Percentiles rank a stretch among this genome's conserved stretches.
These are phyloP conservation scores for Falco naumanni DNA, from an alignment of 2,797 vertebrate genomes.

Conservation along the genomic window DNA sequence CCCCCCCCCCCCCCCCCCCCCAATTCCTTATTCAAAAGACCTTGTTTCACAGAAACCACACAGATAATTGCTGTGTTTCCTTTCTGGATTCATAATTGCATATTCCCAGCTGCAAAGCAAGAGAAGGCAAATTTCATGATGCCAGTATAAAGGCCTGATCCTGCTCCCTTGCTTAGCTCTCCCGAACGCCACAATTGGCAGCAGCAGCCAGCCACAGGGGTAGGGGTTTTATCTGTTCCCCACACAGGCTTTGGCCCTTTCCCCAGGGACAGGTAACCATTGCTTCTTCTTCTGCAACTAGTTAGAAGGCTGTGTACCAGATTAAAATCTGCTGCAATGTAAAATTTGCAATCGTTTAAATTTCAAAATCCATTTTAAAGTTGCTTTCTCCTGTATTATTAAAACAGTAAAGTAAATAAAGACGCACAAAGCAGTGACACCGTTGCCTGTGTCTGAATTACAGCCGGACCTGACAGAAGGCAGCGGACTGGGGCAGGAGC, in stretches of 20 bases:
- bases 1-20: neutral
- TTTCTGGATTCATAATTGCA: constrained; percentile 51
- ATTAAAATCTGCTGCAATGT: neutral
- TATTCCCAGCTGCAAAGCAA: constrained; percentile 47
- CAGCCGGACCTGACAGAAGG: neutral
- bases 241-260: neutral
- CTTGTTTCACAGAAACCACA: constrained; percentile 27
- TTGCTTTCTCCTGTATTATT: neutral
- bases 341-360: neutral
- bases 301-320: neutral
- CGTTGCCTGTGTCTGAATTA: neutral
- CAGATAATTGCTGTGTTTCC: constrained; percentile 33
- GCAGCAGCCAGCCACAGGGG: neutral
- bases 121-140: constrained; percentile 17
- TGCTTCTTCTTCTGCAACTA: neutral
- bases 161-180: neutral
- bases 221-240: neutral
- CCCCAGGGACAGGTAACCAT: neutral
- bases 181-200: neutral
- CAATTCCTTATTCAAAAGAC: constrained; percentile 9
- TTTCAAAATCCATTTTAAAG: neutral
- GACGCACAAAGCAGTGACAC: neutral
- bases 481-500: neutral
- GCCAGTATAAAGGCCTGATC: neutral
- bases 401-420: neutral